phyloP scores from a whole-genome alignment of 2,113 vertebrate genomes.

The Heterotis niloticus region DNA sequence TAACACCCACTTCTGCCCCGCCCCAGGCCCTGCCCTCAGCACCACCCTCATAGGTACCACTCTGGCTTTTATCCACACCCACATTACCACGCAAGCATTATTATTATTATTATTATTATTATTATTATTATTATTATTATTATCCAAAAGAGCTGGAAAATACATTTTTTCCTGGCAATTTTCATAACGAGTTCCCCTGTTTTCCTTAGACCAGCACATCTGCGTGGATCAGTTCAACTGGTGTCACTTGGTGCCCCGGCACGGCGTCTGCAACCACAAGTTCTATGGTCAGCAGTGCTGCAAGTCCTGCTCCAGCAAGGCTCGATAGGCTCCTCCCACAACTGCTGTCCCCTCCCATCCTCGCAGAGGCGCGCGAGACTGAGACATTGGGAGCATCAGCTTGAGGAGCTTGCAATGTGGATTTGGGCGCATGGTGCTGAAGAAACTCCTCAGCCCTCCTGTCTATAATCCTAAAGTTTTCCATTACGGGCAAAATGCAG shows the following conservation, averaged over 20 bases:
- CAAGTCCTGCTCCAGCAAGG: slow-evolving; percentile 82
- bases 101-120: no score
- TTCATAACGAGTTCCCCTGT: slow-evolving; percentile 1
- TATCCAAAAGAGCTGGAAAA: background rate
- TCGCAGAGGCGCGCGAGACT: background rate
- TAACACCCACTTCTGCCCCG: slow-evolving; percentile 89
- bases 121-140: background rate
- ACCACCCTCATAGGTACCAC: slow-evolving; percentile 62
- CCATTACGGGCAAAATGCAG: slow-evolving; percentile 41
- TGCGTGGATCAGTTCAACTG: slow-evolving; percentile 87
- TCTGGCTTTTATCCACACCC: background rate
- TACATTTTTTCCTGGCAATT: background rate
- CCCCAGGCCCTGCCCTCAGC: slow-evolving; percentile 34
- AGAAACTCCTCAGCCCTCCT: slow-evolving; percentile 1
- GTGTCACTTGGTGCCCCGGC: slow-evolving; percentile 91
- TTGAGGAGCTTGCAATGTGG: slow-evolving; percentile 20
- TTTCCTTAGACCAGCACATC: slow-evolving; percentile 68
- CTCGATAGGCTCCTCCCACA: slow-evolving; percentile 48
- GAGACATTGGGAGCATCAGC: background rate
- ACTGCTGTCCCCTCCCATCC: no score
- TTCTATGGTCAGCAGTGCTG: slow-evolving; percentile 96
- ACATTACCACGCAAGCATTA: background rate
- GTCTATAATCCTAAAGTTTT: slow-evolving; percentile 53
- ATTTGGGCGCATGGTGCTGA: slow-evolving; percentile 16
- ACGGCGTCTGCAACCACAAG: slow-evolving; percentile 91